phyloP scores from a whole-genome alignment of 1,140 invertebrate species.

The Aphaenogaster ashmeadi region DNA sequence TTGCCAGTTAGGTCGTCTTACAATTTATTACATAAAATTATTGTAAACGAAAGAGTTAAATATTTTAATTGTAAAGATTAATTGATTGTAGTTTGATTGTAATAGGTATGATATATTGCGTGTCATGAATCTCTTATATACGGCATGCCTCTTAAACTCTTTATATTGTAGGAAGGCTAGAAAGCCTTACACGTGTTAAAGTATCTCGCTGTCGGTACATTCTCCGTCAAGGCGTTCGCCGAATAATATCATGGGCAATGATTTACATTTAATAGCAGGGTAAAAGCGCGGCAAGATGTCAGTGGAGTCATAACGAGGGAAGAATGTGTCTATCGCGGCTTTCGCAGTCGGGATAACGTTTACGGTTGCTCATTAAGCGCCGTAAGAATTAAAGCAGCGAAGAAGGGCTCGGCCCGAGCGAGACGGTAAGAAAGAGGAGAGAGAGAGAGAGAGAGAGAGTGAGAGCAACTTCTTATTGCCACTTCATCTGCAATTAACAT shows the following conservation, averaged over 20 bases:
- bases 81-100: too few relatives aligned
- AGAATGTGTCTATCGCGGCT: constrained; percentile 80
- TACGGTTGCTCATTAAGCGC: constrained; percentile 79
- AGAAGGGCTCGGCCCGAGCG: constrained; percentile 60
- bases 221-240: neutral
- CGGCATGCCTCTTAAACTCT: neutral
- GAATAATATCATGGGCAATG: constrained; percentile 57
- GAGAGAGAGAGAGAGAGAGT: constrained; percentile 40
- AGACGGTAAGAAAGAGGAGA: neutral
- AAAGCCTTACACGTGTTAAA: constrained; percentile 22
- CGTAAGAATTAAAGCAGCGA: constrained; percentile 79
- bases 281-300: constrained; percentile 69
- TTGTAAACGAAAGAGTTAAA: neutral
- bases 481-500: constrained; percentile 88
- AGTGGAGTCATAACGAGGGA: constrained; percentile 74
- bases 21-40: neutral
- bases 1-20: too few relatives aligned
- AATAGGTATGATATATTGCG: neutral
- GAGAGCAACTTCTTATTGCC: constrained; percentile 84
- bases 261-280: constrained; percentile 64
- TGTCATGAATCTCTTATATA: neutral
- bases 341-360: constrained; percentile 73
- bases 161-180: neutral
- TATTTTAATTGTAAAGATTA: neutral
- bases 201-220: neutral